Evolutionary conservation across 2,113 vertebrate species (phyloP), one percentile per base, ranked within the genome.

Genomic region (Neoarius graeffei): DNA sequence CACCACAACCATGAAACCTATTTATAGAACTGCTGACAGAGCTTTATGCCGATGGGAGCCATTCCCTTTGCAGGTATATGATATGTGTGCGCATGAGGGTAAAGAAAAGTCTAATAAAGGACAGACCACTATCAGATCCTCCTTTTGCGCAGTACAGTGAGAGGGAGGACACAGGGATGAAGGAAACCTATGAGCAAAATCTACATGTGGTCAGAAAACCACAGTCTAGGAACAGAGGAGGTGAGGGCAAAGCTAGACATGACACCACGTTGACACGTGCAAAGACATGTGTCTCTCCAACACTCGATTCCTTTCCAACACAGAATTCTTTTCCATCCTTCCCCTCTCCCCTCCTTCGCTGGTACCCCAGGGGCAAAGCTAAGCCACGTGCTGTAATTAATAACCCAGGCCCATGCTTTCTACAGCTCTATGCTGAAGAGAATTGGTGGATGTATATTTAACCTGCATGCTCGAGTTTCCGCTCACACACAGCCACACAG

Each of bases 401-500:
- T 83, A 87, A 74, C 56, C 25, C 54, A 81, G 76, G 77, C 77
- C 77, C 62, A 27, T 87, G 62, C 77, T 56, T 87, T 69, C 77
- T 50, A 17, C 57, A 60, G 57, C 48, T 82, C 73, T 64, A 71
- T 30, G 48, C 56, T 83, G 69, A 82, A 66, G 69, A 66, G 73
- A 85, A 84, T 64, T 57, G 66, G 71, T 27, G 67, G 90, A 91
- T 42, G 90, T 91, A 91, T 90, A 86, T 92, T 92, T 91, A 94
- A 95, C 93, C 93, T 94, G 93, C 92, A 91, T 93, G 86, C 92
- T 95, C 93, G 83, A 92, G 93, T 95, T 94, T 94, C 94, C 48
- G 59, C 74, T 74, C 83, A 56, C 84, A 71, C 83, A 62, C 69
- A 62, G 87, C 69, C 81, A 86, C 82, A 59, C 74, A 86, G 74